Conservation (phyloP, 2,113 vertebrate species). For the Cryptomyrus ogoouensis region DNA sequence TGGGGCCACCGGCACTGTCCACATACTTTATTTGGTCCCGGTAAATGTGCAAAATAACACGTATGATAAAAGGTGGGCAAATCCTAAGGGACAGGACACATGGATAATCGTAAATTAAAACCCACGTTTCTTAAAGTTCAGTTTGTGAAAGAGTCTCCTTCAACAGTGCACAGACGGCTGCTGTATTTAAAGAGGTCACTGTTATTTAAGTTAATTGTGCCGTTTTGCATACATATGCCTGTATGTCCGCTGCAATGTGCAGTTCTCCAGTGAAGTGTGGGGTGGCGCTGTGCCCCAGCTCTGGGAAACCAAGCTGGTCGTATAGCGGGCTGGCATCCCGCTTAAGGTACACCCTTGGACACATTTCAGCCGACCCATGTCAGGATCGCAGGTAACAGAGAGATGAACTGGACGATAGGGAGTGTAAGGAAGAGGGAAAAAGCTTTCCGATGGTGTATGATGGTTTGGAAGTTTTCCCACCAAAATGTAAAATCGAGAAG, state of each 20-base stretch:
- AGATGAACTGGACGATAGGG: not conserved
- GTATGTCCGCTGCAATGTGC: not conserved
- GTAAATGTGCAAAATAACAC: not conserved
- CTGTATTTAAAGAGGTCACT: not conserved
- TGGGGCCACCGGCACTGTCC: not conserved
- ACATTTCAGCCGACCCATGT: not conserved
- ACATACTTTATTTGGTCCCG: not conserved
- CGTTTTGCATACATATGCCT: not conserved
- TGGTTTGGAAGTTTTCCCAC: conserved; percentile 10
- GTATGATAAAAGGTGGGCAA: not conserved
- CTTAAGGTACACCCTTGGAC: not conserved
- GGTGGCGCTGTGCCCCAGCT: not conserved
- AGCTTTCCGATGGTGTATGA: not conserved
- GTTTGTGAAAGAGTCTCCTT: not conserved
- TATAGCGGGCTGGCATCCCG: not conserved
- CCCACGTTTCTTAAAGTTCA: not conserved
- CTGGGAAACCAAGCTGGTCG: not conserved
- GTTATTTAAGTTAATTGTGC: not conserved
- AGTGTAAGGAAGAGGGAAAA: not conserved
- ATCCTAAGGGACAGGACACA: not conserved
- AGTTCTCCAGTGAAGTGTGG: not conserved
- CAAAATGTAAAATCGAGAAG: conserved; percentile 31
- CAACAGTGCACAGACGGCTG: not conserved
- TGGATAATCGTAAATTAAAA: not conserved
- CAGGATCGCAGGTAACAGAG: not conserved